Conservation (phyloP, 2,797 vertebrate genomes). For the Coracias cyanogaster region DNA sequence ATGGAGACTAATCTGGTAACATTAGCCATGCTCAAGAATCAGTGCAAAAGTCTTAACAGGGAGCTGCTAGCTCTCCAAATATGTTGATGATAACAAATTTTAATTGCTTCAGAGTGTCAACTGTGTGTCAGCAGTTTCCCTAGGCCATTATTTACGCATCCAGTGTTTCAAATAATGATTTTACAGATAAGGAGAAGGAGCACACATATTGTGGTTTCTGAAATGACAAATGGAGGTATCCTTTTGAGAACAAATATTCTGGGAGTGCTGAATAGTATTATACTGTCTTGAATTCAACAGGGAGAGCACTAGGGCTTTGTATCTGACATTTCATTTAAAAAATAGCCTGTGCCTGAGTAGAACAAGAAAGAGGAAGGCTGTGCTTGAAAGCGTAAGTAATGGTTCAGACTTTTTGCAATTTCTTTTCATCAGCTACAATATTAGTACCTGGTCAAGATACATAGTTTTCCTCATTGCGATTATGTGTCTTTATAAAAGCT, state of each 20-base stretch:
- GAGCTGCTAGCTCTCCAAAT: neutral
- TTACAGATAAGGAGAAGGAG: neutral
- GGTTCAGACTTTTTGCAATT: neutral
- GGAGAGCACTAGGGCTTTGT: neutral
- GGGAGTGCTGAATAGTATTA: neutral
- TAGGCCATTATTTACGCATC: neutral
- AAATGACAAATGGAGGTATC: neutral
- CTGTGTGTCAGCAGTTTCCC: neutral
- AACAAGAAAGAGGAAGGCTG: neutral
- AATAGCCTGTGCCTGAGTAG: neutral
- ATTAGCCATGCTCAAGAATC: neutral
- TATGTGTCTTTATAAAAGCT: neutral
- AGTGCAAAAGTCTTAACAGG: neutral
- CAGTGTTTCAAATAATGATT: neutral
- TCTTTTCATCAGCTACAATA: neutral
- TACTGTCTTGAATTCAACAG: neutral
- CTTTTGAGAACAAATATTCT: slow-evolving; percentile 17
- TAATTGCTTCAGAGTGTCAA: slow-evolving; percentile 2
- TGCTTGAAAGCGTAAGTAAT: neutral
- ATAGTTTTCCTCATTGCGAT: neutral
- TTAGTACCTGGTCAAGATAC: neutral
- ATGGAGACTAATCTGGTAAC: neutral
- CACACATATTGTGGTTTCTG: neutral
- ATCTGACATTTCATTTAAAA: slow-evolving; percentile 14
- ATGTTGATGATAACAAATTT: neutral